A percentile compares a stretch with the other conserved stretches of the same genome.
Evolutionary conservation across 2,797 vertebrate species (phyloP).

Genomic region (Scleropages formosus): DNA sequence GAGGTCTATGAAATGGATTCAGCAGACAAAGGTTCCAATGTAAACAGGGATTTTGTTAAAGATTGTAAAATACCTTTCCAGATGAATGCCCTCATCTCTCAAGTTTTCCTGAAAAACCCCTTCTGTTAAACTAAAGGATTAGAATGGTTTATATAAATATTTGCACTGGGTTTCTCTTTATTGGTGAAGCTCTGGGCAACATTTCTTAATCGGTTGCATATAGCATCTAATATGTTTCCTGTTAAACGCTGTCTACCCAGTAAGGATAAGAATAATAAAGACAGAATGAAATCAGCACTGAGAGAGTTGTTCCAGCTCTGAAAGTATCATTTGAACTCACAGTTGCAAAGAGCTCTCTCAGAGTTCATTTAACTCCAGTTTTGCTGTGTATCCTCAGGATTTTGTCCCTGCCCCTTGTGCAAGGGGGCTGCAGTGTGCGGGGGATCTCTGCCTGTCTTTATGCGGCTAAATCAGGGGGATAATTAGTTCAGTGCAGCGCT

Average conservation of each 20-base stretch:
- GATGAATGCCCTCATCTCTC: slow-evolving; percentile 24
- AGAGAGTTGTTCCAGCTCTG: too few species aligned
- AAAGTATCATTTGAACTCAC: too few species aligned
- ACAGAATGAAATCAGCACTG: too few species aligned
- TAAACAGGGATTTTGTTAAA: slow-evolving; percentile 24
- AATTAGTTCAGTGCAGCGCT: too few species aligned
- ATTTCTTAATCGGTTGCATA: slow-evolving; percentile 13
- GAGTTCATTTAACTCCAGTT: too few species aligned
- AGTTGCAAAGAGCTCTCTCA: too few species aligned
- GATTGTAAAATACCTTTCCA: slow-evolving; percentile 23
- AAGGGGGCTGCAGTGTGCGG: too few species aligned
- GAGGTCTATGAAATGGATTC: slow-evolving; percentile 25
- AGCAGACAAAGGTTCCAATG: slow-evolving; percentile 24
- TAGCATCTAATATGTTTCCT: slow-evolving; percentile 13
- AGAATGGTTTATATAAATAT: slow-evolving; percentile 19
- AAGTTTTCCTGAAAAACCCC: slow-evolving; percentile 22
- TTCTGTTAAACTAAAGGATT: slow-evolving; percentile 27
- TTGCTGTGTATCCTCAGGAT: too few species aligned
- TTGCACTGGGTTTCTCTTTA: slow-evolving; percentile 20
- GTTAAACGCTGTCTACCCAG: slow-evolving; percentile 13
- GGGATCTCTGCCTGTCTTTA: too few species aligned
- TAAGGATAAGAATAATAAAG: too few species aligned
- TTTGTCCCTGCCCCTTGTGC: too few species aligned
- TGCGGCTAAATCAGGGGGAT: too few species aligned
- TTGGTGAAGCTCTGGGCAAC: slow-evolving; percentile 1